phyloP scores from a whole-genome alignment of 2,888 invertebrate genomes.

The Diaphora mendica region DNA sequence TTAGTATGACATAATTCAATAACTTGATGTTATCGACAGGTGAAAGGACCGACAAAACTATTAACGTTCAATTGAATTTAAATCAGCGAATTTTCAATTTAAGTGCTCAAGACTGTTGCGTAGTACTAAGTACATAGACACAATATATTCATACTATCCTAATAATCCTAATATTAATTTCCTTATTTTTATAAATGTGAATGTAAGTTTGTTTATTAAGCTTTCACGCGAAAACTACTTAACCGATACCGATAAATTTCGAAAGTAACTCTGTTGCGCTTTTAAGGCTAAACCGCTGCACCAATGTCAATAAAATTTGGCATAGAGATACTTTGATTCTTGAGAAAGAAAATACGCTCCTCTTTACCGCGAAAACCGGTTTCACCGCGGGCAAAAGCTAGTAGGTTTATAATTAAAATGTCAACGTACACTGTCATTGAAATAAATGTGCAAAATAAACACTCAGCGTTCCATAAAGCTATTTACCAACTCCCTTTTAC shows the following conservation, averaged over 20 bases:
- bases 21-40: constrained; percentile 41
- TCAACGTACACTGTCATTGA: background rate
- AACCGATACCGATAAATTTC: background rate
- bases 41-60: constrained; percentile 38
- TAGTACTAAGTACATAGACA: constrained; percentile 2
- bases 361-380: too few species aligned
- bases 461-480: background rate
- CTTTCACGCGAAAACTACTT: too few species aligned
- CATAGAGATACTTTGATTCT: too few species aligned
- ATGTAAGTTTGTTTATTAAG: too few species aligned
- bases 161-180: too few species aligned
- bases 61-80: constrained; percentile 37
- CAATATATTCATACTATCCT: background rate
- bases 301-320: too few species aligned
- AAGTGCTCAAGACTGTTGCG: constrained; percentile 14
- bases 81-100: constrained; percentile 35
- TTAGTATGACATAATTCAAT: constrained; percentile 35
- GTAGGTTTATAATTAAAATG: too few species aligned
- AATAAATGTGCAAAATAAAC: background rate
- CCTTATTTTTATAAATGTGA: too few species aligned
- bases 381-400: too few species aligned
- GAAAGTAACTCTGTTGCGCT: too few species aligned
- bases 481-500: constrained; percentile 8
- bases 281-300: too few species aligned
- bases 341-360: too few species aligned